Evolutionary conservation across 2,888 invertebrate species (phyloP).

Genomic region (Melangyna quadrimaculata): DNA sequence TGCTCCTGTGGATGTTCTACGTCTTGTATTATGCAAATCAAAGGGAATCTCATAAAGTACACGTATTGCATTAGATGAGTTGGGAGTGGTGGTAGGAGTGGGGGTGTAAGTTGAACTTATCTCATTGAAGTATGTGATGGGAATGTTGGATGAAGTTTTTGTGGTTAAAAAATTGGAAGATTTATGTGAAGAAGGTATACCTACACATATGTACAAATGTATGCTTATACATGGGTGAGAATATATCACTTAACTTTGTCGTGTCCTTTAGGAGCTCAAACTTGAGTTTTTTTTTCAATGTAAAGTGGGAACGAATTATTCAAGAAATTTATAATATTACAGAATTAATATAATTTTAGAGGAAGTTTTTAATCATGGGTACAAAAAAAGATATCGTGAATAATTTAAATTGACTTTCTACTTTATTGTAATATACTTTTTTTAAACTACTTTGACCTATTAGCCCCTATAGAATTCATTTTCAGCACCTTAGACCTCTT

Average conservation of each 20-base stretch:
- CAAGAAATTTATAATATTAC: not conserved
- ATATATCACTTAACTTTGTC: constrained; percentile 15
- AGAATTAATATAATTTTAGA: not conserved
- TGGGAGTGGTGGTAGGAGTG: too few relatives aligned
- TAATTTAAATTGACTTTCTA: too few relatives aligned
- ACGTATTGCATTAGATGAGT: not conserved
- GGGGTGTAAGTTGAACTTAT: not conserved
- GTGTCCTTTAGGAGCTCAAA: not conserved
- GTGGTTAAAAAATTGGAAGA: constrained; percentile 6
- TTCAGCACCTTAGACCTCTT: too few relatives aligned
- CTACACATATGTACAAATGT: not conserved
- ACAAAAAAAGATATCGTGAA: not conserved
- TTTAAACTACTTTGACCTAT: too few relatives aligned
- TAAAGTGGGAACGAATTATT: not conserved
- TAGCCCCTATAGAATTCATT: too few relatives aligned
- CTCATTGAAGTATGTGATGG: not conserved
- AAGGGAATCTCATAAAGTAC: constrained; percentile 9
- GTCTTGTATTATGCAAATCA: constrained; percentile 20
- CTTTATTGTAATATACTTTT: too few relatives aligned
- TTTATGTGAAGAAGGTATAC: not conserved
- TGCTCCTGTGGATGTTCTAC: constrained; percentile 20
- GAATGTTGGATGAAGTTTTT: constrained; percentile 17
- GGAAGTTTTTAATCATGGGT: not conserved
- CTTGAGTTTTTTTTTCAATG: not conserved
- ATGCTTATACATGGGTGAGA: not conserved